phyloP scores from a whole-genome alignment of 2,888 invertebrate genomes.

The Chrysina gloriosa region DNA sequence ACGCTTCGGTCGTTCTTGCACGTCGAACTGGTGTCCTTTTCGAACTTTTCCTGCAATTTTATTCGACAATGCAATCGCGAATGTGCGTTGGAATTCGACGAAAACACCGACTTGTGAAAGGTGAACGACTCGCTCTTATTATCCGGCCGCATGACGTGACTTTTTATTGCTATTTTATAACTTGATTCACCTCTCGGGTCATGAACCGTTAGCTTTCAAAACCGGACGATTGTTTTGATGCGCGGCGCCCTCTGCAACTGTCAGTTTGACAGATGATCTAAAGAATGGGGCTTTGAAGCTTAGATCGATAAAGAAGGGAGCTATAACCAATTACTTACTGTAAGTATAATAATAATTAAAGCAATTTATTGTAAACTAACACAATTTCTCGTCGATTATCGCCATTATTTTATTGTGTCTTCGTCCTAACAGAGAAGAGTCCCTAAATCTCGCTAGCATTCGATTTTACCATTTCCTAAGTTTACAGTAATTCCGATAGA shows the following conservation, averaged over 20 bases:
- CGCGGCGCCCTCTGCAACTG: not conserved
- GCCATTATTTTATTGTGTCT: no score
- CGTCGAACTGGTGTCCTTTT: constrained; percentile 45
- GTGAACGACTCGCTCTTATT: constrained; percentile 55
- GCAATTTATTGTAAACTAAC: no score
- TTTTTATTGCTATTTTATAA: constrained; percentile 16
- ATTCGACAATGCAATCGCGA: constrained; percentile 57
- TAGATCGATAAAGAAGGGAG: no score
- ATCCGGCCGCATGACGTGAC: constrained; percentile 48
- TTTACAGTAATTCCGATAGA: no score
- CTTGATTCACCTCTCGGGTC: constrained; percentile 14
- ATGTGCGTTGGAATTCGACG: constrained; percentile 50
- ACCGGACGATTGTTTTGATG: constrained; percentile 20
- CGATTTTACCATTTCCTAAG: no score
- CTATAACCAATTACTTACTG: no score
- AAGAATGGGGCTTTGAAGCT: not conserved
- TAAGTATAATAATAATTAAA: no score
- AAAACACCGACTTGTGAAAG: constrained; percentile 56
- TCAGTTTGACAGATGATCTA: not conserved
- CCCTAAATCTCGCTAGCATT: no score
- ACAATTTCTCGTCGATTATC: no score
- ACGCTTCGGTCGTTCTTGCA: constrained; percentile 55
- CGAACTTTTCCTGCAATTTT: constrained; percentile 59
- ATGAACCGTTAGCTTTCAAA: constrained; percentile 38
- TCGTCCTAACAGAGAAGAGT: no score